A percentile compares a stretch with the other conserved stretches of the same genome.
phyloP scores from a whole-genome alignment of 2,888 invertebrate genomes.

The Amiota mariae region DNA sequence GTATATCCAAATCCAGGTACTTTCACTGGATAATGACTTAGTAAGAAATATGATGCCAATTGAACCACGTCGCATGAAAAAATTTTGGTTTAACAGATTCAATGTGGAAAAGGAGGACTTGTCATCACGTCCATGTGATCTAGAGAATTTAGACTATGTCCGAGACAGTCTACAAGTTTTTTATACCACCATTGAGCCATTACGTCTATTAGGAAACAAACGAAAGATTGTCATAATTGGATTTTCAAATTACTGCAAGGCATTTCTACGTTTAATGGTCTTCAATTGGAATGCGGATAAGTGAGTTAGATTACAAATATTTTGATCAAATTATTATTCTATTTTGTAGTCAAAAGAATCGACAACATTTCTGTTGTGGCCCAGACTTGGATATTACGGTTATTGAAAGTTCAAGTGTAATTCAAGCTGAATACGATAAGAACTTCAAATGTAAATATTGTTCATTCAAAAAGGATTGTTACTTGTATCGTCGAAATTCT shows the following conservation, averaged over 20 bases:
- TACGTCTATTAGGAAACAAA: conserved; percentile 39
- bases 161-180: not conserved
- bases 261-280: conserved; percentile 49
- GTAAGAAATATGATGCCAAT: conserved; percentile 47
- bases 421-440: conserved; percentile 63
- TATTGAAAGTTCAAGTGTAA: conserved; percentile 55
- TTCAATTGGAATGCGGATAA: conserved; percentile 46
- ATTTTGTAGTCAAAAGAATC: not conserved
- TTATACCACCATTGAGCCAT: conserved; percentile 32
- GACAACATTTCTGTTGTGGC: conserved; percentile 44
- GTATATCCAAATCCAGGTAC: not conserved
- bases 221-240: conserved; percentile 49
- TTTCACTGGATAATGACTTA: conserved; percentile 42
- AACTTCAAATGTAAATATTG: conserved; percentile 57
- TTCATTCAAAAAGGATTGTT: conserved; percentile 43
- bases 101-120: no score
- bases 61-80: conserved; percentile 45
- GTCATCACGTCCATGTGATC: not conserved
- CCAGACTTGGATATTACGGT: conserved; percentile 56
- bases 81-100: conserved; percentile 7
- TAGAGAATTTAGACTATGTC: not conserved
- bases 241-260: conserved; percentile 50
- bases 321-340: not conserved
- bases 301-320: not conserved
- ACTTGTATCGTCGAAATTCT: conserved; percentile 45